Evolutionary conservation across 2,113 vertebrate species (phyloP).

Genomic region (Heterotilapia buettikoferi): DNA sequence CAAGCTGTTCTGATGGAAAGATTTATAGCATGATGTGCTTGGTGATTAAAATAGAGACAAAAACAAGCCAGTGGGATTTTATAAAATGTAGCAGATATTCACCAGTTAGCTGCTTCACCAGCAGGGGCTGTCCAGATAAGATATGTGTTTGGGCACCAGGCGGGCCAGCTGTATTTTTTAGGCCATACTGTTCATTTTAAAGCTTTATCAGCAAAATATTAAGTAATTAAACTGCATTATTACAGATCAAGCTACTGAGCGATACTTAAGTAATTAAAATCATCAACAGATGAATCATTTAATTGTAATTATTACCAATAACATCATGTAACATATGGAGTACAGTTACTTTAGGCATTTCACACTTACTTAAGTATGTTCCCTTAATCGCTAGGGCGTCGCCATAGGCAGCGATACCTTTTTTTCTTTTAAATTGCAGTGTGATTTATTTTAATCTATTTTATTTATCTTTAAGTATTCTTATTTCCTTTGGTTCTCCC

Average conservation of each 20-base stretch:
- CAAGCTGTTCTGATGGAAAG: not conserved
- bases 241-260: not conserved
- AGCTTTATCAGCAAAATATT: not conserved
- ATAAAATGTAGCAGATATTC: not conserved
- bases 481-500: not conserved
- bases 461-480: not conserved
- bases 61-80: too few relatives aligned
- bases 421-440: not conserved
- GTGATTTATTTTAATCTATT: not conserved
- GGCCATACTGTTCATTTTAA: not conserved
- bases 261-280: not conserved
- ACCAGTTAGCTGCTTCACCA: not conserved
- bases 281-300: not conserved
- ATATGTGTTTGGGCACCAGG: not conserved
- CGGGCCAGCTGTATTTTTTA: not conserved
- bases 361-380: not conserved
- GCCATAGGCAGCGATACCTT: not conserved
- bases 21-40: not conserved
- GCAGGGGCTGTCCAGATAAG: not conserved
- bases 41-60: not conserved
- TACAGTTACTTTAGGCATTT: not conserved
- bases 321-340: not conserved
- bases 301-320: not conserved
- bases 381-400: not conserved
- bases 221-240: not conserved